Conservation (phyloP, 2,888 invertebrate genomes). For the Saturnia pavonia region DNA sequence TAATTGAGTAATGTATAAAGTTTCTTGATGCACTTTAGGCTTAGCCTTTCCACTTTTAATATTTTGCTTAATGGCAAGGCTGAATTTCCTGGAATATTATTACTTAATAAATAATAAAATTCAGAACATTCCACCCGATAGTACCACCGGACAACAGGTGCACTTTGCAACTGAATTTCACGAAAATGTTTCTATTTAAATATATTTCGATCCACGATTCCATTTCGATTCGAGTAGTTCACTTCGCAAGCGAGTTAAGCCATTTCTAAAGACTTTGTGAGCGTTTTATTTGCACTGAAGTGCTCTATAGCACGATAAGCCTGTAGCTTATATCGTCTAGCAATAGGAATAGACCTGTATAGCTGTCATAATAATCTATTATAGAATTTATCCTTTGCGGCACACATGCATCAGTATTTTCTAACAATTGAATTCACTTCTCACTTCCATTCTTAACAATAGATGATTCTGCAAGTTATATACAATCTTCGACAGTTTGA, state of each 20-base stretch:
- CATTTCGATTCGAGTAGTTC: not conserved
- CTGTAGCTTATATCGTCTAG: not conserved
- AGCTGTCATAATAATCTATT: not conserved
- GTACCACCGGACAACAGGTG: slow-evolving; percentile 32
- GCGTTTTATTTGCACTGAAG: not conserved
- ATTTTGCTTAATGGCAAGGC: no score
- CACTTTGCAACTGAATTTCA: slow-evolving; percentile 21
- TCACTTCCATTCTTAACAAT: not conserved
- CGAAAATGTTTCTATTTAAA: slow-evolving; percentile 29
- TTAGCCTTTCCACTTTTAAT: no score
- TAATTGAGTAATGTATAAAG: no score
- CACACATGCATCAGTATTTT: not conserved
- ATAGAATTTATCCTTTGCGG: not conserved
- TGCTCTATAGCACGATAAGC: slow-evolving; percentile 8
- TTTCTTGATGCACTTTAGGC: no score
- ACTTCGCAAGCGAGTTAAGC: slow-evolving; percentile 8
- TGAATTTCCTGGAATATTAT: not conserved
- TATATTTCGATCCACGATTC: slow-evolving; percentile 25
- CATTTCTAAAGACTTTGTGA: not conserved
- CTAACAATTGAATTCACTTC: not conserved
- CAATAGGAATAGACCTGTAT: not conserved
- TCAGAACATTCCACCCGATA: slow-evolving; percentile 16
- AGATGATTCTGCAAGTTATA: not conserved
- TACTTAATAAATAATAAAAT: not conserved
- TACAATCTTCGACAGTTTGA: slow-evolving; percentile 2